phyloP scores from a whole-genome alignment of 2,797 vertebrate genomes.

The Hypotaenidia okinawae region DNA sequence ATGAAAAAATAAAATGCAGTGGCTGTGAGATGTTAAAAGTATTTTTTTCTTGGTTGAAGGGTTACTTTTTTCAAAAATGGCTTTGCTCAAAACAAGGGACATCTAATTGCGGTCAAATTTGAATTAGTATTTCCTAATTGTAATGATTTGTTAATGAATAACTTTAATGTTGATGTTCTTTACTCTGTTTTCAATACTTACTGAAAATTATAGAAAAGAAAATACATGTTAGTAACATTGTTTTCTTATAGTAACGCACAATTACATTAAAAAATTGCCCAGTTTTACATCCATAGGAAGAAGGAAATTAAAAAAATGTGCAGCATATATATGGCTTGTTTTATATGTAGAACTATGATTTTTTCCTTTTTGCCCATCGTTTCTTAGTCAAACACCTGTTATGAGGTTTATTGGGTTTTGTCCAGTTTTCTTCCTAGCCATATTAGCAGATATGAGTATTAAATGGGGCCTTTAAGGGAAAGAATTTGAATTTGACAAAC shows the following conservation, averaged over 20 bases:
- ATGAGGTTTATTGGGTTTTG: neutral
- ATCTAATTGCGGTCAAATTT: neutral
- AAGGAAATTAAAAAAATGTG: neutral
- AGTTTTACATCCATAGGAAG: neutral
- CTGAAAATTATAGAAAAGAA: neutral
- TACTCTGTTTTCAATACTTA: neutral
- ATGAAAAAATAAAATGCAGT: neutral
- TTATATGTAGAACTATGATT: neutral
- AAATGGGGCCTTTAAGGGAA: neutral
- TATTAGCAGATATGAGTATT: neutral
- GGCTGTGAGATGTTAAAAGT: neutral
- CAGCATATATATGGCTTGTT: neutral
- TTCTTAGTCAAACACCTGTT: neutral
- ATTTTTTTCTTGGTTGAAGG: neutral
- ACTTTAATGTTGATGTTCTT: neutral
- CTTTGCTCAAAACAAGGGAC: neutral
- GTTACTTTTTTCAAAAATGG: neutral
- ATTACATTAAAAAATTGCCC: neutral
- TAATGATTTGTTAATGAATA: neutral
- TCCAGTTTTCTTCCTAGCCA: rapidly evolving
- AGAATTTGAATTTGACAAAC: neutral
- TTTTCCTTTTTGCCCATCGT: neutral
- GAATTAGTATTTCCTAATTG: neutral
- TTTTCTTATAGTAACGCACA: neutral
- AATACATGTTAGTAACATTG: neutral